Conservation (phyloP, 2,888 invertebrate genomes). For the Branchipolynoe longqiensis region DNA sequence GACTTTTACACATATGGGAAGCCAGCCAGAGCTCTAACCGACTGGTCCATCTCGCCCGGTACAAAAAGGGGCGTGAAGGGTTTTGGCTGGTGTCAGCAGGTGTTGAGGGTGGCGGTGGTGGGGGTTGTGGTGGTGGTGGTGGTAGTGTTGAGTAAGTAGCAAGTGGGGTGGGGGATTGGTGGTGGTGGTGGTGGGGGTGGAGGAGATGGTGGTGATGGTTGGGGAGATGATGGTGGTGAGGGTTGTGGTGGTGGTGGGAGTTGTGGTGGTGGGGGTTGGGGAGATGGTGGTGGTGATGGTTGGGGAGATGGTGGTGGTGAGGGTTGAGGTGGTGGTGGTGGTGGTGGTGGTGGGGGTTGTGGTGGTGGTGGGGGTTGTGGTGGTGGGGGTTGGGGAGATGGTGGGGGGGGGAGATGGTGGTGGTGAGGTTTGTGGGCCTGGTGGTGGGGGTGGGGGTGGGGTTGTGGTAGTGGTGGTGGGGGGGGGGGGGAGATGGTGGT, state of each 20-base stretch:
- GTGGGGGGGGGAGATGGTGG: neutral
- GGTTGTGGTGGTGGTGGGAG: neutral
- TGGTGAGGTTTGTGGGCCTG: neutral
- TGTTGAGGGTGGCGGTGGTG: neutral
- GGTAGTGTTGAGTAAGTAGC: neutral
- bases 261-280: neutral
- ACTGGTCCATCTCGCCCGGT: too few species aligned
- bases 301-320: neutral
- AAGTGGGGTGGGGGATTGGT: neutral
- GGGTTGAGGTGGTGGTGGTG: neutral
- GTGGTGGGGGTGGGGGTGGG: slow-evolving; percentile 3
- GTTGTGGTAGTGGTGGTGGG: neutral
- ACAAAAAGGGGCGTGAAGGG: neutral
- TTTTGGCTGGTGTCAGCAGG: neutral
- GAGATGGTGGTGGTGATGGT: neutral
- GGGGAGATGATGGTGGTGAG: neutral
- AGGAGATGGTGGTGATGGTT: neutral
- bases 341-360: neutral
- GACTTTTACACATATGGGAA: too few species aligned
- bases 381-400: neutral
- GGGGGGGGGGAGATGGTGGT: neutral
- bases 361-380: neutral
- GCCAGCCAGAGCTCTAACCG: too few species aligned
- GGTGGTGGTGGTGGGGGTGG: neutral
- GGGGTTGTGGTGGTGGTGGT: neutral